Base-by-base conservation (phyloP, 1,140 invertebrate genomes). In the Nomia melanderi region DNA sequence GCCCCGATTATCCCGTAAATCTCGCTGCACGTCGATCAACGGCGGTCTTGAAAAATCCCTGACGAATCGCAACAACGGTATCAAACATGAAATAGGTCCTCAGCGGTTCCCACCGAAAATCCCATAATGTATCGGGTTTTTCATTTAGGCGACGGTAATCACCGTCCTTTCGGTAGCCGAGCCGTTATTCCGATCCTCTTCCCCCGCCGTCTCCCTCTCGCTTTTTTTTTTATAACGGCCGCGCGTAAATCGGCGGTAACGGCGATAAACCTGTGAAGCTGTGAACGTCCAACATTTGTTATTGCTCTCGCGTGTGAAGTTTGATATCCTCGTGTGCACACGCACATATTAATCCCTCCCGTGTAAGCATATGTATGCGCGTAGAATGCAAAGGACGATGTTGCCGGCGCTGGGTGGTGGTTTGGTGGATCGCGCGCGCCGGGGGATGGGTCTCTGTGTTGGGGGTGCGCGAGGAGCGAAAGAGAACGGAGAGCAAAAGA, bases 291-390 rank as follows among this genome's bases (percentile, higher is more conserved):
- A 73, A 80, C 84, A 85, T 87, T 87, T 82, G 87, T 90, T 85
- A 88, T 88, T 86, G 86, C 85, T 85, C 77, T 79, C 83, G 83
- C 82, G 81, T 85, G 81, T 85, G 88, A 91, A 90, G 86, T 89
- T 90, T 90, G 89, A 88, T 89, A 89, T 83, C 83, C 76, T 67
- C 82, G 62, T 78, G 72, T 82, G 81, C 72, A 69, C 82, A 78
- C 76, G 77, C 78, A 83, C 78, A 77, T 70, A 79, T 47, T 67
- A 74, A 78, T 82, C 82, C 67, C 66, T 73, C 47, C 66, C 56
- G 67, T 78, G 81, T 78, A 78, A 72, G 78, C 70, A 65, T 75
- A 73, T 84, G 63, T 75, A 79, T 63, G 54, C 57, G 77, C 69
- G 77, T 82, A 74, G 78, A 78, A 83, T 78, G 81, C 81, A 78